Base-by-base conservation (phyloP, 2,797 vertebrate species). In the Oreochromis mossambicus region DNA sequence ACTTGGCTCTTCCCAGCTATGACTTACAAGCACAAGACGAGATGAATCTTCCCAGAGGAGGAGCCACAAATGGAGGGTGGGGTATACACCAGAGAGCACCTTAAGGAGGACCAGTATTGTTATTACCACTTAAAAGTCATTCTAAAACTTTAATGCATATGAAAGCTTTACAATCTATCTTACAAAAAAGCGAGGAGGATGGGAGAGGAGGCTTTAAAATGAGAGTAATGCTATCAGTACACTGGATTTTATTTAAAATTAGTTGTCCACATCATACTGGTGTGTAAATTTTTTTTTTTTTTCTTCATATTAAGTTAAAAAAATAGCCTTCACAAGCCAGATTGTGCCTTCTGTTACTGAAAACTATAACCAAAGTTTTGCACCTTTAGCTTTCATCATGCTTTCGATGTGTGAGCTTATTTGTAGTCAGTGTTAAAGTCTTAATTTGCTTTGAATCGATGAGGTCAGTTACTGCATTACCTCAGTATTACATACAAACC, bases 1-100 rank as follows among this genome's bases (percentile, higher is more conserved):
- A 96, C 2, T n/a, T 87, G 50, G 88, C 92, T 58, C 83, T 97
- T 83, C 87, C 92, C 5, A 89, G 32, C 51, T 86, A 93, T 0
- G 93, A 92, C 13, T 73, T 46, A 1, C 84, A 86, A 56, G 34
- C 54, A 46, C 83, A 89, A 48, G 87, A 84, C 6, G 70, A 89
- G 32, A 70, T 52, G 5, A 95, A 93, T 55, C 63, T 36, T 14
- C 78, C 84, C 24, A 87, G 81, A 79, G 89, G 95, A 61, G 91
- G 83, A 43, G 78, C 81, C 54, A 88, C 77, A 13, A 91, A 93
- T 3, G 80, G 55, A 1, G 86, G 26, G 1, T 68, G 73, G 86
- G 75, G 32, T 83, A 81, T 55, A 29, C 90, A 86, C 78, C 91
- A 90, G 81, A 91, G 84, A 91, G 76, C 84, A 83, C 79, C 55